Evolutionary conservation across 2,113 vertebrate genomes (phyloP).

Genomic region (Ailuropoda melanoleuca): DNA sequence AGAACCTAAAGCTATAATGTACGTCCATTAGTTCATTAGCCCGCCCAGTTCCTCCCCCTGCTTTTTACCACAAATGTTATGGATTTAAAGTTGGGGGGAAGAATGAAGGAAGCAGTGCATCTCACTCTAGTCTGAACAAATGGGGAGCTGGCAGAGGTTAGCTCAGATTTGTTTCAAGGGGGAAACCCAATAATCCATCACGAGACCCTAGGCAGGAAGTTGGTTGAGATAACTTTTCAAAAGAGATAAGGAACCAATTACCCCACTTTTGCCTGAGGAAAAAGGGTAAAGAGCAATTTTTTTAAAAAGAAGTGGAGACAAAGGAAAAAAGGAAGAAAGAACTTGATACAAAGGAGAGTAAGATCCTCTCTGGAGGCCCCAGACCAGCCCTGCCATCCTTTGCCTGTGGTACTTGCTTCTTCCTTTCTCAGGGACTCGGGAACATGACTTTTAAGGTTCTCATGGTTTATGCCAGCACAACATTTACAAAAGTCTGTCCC

Average conservation of each 20-base stretch:
- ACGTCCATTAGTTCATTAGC: background rate
- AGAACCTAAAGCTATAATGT: too few species aligned
- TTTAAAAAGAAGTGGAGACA: background rate
- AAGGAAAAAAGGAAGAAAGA: background rate
- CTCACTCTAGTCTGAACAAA: background rate
- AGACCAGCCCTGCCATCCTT: fast-evolving
- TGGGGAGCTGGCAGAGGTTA: background rate
- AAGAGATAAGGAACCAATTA: background rate
- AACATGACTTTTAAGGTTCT: background rate
- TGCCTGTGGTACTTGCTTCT: fast-evolving
- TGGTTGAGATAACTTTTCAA: background rate
- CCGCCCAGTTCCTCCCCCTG: background rate
- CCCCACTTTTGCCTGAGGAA: background rate
- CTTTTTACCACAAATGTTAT: background rate
- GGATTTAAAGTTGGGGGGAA: background rate
- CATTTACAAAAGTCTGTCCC: background rate
- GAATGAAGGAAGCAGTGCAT: too few species aligned
- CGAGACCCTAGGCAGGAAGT: background rate
- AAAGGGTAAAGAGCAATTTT: background rate
- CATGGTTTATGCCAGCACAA: background rate
- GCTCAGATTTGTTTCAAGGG: background rate
- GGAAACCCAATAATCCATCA: background rate
- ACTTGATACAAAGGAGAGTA: background rate
- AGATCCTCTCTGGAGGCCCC: background rate
- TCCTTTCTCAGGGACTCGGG: background rate